Conservation (phyloP, 2,888 invertebrate genomes). For the Hymenopus coronatus region DNA sequence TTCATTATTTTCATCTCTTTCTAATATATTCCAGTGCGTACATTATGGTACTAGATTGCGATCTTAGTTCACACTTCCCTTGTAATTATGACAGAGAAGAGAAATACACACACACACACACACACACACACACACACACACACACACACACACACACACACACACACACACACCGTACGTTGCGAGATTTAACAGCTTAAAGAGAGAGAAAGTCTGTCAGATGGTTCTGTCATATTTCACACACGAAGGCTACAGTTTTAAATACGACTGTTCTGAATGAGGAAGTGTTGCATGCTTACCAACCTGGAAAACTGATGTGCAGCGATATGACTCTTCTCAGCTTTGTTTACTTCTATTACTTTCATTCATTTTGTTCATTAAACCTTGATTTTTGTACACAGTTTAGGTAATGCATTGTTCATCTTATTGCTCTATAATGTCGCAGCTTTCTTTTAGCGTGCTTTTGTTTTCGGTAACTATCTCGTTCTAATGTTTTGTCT, state of each 20-base stretch:
- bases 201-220: too few relatives aligned
- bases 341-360: too few relatives aligned
- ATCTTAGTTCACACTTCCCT: conserved; percentile 20
- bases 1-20: neutral
- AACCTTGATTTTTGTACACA: too few relatives aligned
- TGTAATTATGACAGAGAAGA: conserved; percentile 20
- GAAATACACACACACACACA: neutral
- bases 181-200: neutral
- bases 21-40: neutral
- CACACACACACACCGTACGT: neutral
- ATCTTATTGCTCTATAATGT: too few relatives aligned
- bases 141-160: neutral
- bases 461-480: too few relatives aligned
- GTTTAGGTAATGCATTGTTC: too few relatives aligned
- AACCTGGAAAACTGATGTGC: neutral
- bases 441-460: too few relatives aligned
- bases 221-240: neutral
- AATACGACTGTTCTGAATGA: neutral
- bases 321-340: neutral
- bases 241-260: neutral
- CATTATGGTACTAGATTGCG: neutral
- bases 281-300: neutral
- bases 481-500: too few relatives aligned
- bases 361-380: too few relatives aligned
- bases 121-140: neutral